Base-by-base conservation (phyloP, 2,113 vertebrate genomes). In the Octodon degus region DNA sequence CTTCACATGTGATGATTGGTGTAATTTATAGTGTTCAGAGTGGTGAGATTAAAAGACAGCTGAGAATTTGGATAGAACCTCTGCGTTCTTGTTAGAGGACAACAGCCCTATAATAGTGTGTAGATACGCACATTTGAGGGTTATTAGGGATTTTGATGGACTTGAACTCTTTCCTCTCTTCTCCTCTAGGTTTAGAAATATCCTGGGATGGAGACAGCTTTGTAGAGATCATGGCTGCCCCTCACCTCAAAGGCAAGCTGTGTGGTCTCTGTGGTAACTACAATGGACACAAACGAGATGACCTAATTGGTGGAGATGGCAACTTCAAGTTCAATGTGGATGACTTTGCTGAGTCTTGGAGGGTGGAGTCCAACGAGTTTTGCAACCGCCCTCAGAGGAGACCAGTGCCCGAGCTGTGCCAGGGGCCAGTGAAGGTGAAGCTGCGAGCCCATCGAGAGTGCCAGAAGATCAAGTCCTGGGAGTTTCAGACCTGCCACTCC, bases 171-270 rank as follows among this genome's bases (percentile, higher is more conserved):
- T 91, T 63, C 74, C 50, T 90, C 74, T 87, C 76, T 50, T 95
- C 43, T 83, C 93, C 43, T 86, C 93, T 96, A 99, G 99, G 99
- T 90, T 97, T 99, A 98, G 99, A 99, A 98, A 99, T 99, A 98
- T 99, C 99, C 0, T 99, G 99, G 99, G 99, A 99, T 89, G 99
- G 99, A 50, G 99, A 99, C 99, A 99, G 99, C 97, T 99, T 99
- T 96, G 99, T 99, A 55, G 99, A 99, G 98, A 99, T 99, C 24
- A 99, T 99, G 96, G 99, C 99, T 1, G 99, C 99, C 0, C 99
- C 99, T 0, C 99, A 99, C 87, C 98, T 99, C 92, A 99, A 99
- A 16, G 99, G 99, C 82, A 99, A 98, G 83, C 99, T 99, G 70
- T 99, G 99, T 43, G 99, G 99, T 58, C 98, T 99, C 1, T 99